Evolutionary conservation across 2,797 vertebrate genomes (phyloP), one percentile per base, ranked within the genome.

Genomic region (Tokudaia tokunoshimensis): DNA sequence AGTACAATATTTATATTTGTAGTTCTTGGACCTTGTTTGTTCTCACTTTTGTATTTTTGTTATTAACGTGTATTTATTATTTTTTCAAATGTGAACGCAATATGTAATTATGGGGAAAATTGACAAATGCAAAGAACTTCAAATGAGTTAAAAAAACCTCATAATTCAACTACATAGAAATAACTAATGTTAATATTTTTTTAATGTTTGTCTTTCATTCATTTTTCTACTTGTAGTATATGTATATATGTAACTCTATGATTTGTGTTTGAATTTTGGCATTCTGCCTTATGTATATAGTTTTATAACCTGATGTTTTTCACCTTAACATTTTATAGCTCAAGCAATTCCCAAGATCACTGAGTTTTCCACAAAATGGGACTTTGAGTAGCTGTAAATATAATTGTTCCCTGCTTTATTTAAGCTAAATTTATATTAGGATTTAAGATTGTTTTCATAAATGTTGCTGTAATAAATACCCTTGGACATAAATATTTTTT

Each of bases 11-110:
- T 95, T 91, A 89, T 80, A 26, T 95, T 93, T 93, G 55, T 52
- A 92, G 90, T 47, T 89, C 95, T 91, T 94, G 88, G 20, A 93
- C 79, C 12, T 29, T 34, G 17, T 95, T 94, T 75, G 57, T 93
- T 91, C 67, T 97, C 74, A 96, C 9, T 94, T 96, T 95, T 95
- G 52, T 96, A 90, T 87, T 97, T 57, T 91, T 97, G 83, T 87
- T 95, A 57, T 95, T 96, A 94, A 74, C 74, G 72, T 93, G 96
- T 97, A 97, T 97, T 98, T 98, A 98, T 97, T 98, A 91, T 89
- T 96, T 94, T 96, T 95, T 29, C 87, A 90, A 97, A 97, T 96
- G 92, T 98, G 97, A 98, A 98, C 96, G 63, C 31, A 52, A 91
- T 87, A 83, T 20, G 34, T 84, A 90, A 93, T 85, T 92, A 95